Evolutionary conservation across 2,888 invertebrate genomes (phyloP).

Genomic region (Cataglyphis albicans): DNA sequence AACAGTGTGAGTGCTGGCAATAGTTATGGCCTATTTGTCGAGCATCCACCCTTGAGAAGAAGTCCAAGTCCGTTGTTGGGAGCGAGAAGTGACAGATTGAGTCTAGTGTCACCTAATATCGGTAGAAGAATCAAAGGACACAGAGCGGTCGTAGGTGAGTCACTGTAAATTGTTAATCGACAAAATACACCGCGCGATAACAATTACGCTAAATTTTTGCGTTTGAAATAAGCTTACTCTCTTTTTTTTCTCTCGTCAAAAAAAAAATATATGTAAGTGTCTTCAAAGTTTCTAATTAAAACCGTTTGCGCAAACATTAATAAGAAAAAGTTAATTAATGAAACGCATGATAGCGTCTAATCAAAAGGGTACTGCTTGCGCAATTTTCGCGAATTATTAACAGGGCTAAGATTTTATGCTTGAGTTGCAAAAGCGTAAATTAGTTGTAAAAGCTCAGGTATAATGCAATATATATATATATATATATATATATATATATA

Average conservation of each 20-base stretch:
- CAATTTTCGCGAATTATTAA: constrained; percentile 69
- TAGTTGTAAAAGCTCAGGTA: background rate
- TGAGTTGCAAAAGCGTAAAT: constrained; percentile 12
- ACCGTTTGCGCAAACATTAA: background rate
- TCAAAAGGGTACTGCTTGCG: constrained; percentile 8
- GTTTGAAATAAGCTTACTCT: background rate
- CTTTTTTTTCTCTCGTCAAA: background rate
- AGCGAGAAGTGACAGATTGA: constrained; percentile 87
- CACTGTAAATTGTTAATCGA: background rate
- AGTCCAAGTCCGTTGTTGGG: constrained; percentile 85
- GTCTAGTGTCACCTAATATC: constrained; percentile 91
- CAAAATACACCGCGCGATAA: background rate
- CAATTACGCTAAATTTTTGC: background rate
- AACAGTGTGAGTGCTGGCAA: constrained; percentile 80
- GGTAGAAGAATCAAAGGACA: constrained; percentile 92
- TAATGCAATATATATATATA: background rate
- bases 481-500: background rate
- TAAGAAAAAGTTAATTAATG: constrained; percentile 26
- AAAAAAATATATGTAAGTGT: background rate
- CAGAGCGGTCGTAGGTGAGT: constrained; percentile 91
- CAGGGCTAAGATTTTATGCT: constrained; percentile 44
- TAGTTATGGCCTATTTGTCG: constrained; percentile 83
- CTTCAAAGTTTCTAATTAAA: constrained; percentile 16
- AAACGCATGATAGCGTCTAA: constrained; percentile 8
- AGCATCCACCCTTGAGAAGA: constrained; percentile 83